phyloP scores from a whole-genome alignment of 2,797 vertebrate genomes.

The Artibeus jamaicensis region DNA sequence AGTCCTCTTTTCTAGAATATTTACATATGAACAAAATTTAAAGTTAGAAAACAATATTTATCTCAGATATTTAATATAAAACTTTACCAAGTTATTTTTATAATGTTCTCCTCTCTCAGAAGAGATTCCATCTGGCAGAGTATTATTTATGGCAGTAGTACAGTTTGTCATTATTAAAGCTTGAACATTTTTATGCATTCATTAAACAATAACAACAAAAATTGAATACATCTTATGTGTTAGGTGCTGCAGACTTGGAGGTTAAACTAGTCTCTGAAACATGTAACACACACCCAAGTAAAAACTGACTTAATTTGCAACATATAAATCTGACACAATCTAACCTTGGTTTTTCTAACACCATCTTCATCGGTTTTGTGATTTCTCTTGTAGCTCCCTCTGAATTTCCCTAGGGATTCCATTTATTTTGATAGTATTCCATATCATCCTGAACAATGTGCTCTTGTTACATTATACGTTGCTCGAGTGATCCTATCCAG shows the following conservation, averaged over 20 bases:
- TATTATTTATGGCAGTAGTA: slow-evolving; percentile 10
- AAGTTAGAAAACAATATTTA: not conserved
- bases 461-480: not conserved
- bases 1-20: not conserved
- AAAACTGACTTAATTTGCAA: not conserved
- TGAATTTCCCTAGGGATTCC: not conserved
- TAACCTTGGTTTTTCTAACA: not conserved
- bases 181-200: not conserved
- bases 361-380: not conserved
- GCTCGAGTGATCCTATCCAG: not conserved
- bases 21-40: not conserved
- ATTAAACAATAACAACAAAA: not conserved
- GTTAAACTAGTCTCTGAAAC: not conserved
- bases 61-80: not conserved
- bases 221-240: not conserved
- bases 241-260: not conserved
- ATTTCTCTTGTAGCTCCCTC: not conserved
- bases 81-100: slow-evolving; percentile 25
- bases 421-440: not conserved
- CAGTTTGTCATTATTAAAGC: not conserved
- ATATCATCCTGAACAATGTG: not conserved
- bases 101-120: not conserved
- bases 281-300: not conserved
- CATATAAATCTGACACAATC: not conserved
- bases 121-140: slow-evolving; percentile 1